Evolutionary conservation across 2,113 vertebrate genomes (phyloP).

Genomic region (Rhabdomys dilectus): DNA sequence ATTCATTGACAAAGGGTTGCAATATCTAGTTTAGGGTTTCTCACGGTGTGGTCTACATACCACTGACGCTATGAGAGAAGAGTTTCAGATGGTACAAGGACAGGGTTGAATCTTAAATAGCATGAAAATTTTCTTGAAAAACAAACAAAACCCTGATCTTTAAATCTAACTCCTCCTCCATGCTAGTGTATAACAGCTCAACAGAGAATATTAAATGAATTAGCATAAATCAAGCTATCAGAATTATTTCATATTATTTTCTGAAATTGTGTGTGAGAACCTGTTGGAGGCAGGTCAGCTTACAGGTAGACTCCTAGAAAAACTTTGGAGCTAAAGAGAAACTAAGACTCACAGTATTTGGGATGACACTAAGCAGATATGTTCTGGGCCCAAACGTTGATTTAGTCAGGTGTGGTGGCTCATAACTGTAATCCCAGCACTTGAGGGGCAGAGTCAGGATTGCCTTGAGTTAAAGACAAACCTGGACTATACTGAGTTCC

Average conservation of each 20-base stretch:
- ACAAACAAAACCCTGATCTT: background rate
- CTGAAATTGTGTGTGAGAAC: constrained; percentile 54
- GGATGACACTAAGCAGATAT: background rate
- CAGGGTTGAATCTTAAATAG: constrained; percentile 46
- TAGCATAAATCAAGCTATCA: constrained; percentile 35
- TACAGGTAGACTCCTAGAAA: constrained; percentile 25
- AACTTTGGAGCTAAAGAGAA: constrained; percentile 37
- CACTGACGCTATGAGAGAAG: constrained; percentile 14
- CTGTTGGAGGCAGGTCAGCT: background rate
- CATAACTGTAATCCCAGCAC: background rate
- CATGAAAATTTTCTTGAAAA: constrained; percentile 27
- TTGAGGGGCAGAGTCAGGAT: background rate
- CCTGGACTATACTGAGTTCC: background rate
- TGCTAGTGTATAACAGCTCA: constrained; percentile 1
- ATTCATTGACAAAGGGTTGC: constrained; percentile 73
- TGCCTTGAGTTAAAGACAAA: background rate
- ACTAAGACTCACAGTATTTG: constrained; percentile 18
- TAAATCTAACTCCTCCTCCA: constrained; percentile 12
- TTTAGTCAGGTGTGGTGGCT: background rate
- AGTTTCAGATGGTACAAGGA: constrained; percentile 22
- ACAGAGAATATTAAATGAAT: constrained; percentile 38
- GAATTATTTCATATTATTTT: constrained; percentile 52
- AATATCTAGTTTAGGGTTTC: constrained; percentile 67
- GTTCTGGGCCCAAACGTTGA: background rate
- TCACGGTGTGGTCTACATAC: constrained; percentile 63